Base-by-base conservation (phyloP, 2,113 vertebrate genomes). In the Tragelaphus buxtoni region DNA sequence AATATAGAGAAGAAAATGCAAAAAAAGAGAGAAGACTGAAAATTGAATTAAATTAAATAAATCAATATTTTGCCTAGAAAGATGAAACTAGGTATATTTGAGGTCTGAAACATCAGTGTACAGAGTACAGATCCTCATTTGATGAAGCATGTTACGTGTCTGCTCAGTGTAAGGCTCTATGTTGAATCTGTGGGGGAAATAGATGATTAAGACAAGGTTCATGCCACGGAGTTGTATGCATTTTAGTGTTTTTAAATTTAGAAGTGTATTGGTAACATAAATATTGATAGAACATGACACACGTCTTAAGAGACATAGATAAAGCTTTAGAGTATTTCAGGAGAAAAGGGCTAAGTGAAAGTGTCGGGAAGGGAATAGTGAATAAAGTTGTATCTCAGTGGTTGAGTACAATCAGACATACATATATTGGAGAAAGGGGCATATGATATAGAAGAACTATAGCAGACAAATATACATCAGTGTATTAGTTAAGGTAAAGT, bases 1-100 rank as follows among this genome's bases (percentile, higher is more conserved):
- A 7, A 45, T 55, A 32, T 32, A 8, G 16, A 84, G 42, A 95
- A 90, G 20, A 30, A 93, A 63, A 83, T 51, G 9, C 39, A 90
- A 80, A 88, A 47, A 80, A 65, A 65, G 2, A 61, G 24, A 45
- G 35, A n/a, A 79, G 7, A 63, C 3, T 63, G 8, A 86, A 65
- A 86, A 53, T 3, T 45, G 58, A 69, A 87, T 2, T 63, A 85
- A 82, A 58, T 2, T 42, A 32, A 60, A 47, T 2, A 80, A 95
- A 30, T 87, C 30, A 82, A n/a, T 42, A 28, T 82, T 79, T 13
- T 95, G n/a, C n/a, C n/a, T 61, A 85, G 61, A 96, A 90, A 96
- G 39, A 58, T 32, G 69, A 87, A 88, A 4, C 13, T 60, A 22
- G 42, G 42, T 55, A 7, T 87, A 83, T 11, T 55, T 72, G 30